Base-by-base conservation (phyloP, 2,888 invertebrate species). In the Maniola hyperantus region DNA sequence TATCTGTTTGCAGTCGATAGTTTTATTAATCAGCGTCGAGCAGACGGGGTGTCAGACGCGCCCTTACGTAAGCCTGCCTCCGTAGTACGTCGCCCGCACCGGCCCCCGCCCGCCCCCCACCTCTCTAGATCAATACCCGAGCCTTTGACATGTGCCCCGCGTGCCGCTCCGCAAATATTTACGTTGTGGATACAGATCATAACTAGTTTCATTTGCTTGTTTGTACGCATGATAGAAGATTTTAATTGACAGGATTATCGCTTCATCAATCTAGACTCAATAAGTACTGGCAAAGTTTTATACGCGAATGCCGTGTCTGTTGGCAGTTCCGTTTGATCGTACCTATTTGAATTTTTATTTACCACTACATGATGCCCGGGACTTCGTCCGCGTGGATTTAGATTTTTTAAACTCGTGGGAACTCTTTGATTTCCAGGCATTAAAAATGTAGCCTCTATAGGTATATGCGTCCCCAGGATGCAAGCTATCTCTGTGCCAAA, bases 111-210 rank as follows among this genome's bases (percentile, higher is more conserved):
- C 15, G 7, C 61, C 70, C 68, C 72, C 64, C 68, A 81, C 82
- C 84, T 77, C 86, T 82, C 85, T 88, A 90, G 91, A 91, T 92
- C 91, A 91, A 92, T 92, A 92, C 90, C 86, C 83, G 81, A 85
- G 88, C 91, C 89, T 91, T 91, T 91, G 91, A 91, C 91, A 91
- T 90, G 90, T 90, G 90, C 88, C 87, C 85, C 83, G 83, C 87
- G 83, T 84, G 85, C 85, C 84, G 79, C 85, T 84, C 86, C 78
- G 88, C 90, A 88, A 91, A 92, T 92, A 91, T 91, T 91, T 92
- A 91, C 90, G 85, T 87, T 88, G 87, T 84, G 87, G 86, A 84
- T 88, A 87, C 90, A 85, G 89, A 89, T 90, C 89, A 89, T 90
- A 90, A 88, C 87, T 87, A 87, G 87, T 88, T 87, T 85, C 80